Base-by-base conservation (phyloP, 2,797 vertebrate species). In the Pachyuromys duprasi region DNA sequence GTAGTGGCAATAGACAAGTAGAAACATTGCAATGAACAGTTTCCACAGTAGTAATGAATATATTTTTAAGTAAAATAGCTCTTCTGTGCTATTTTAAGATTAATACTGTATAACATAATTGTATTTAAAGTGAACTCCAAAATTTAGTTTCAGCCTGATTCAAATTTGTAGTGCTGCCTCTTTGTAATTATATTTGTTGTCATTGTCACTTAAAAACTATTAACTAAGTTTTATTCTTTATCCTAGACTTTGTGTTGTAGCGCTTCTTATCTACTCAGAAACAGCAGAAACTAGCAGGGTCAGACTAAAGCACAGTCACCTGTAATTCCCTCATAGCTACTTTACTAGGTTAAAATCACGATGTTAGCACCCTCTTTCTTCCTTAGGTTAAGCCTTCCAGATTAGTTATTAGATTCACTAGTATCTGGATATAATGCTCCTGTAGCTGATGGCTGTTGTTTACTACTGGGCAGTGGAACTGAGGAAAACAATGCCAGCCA, bases 81-180 rank as follows among this genome's bases (percentile, higher is more conserved):
- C 55, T 74, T 74, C 82, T 81, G 26, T 62, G 5, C 81, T 94
- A 57, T 13, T 3, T 93, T 95, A 45, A 18, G 45, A 70, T 76
- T 94, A 93, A 86, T 1, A 80, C 24, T 88, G 76, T 53, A 60
- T 96, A 95, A 83, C 79, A 63, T 76, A 95, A 70, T 92, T 95
- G 79, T 11, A 69, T 67, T 95, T 74, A 89, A 92, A 93, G 60
- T 93, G 18, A 79, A 79, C 86, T 82, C 26, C 33, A 39, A 62
- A 94, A 60, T 49, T 75, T 4, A n/a, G 89, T 78, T 96, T 93
- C 24, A 72, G 24, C 14, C 83, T 39, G 15, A 84, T 90, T 87
- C 89, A 8, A 72, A n/a, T 42, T 55, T 5, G 53, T 53, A 67
- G 7, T 76, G 15, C 2, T 53, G 1, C 57, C 6, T 82, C 3